A percentile compares a stretch with the other conserved stretches of the same genome.
These are phyloP conservation scores for Melanerpes aurifrons DNA, from an alignment of 2,113 vertebrate species.

Conservation along the genomic window DNA sequence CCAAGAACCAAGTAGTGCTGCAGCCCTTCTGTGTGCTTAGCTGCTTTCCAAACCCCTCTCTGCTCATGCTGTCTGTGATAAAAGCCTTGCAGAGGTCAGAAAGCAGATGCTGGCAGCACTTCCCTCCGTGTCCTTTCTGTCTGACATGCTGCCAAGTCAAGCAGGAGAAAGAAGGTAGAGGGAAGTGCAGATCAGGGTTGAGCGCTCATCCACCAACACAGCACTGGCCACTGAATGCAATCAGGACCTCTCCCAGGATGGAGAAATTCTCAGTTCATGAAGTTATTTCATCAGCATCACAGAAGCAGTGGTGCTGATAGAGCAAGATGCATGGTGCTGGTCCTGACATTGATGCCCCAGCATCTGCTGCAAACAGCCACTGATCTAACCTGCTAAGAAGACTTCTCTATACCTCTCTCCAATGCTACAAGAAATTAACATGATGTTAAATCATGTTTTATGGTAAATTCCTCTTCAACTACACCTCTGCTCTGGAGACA, in stretches of 20 bases:
- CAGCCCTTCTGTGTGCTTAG: background rate
- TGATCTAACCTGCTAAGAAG: background rate
- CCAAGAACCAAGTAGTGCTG: background rate
- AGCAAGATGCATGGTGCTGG: background rate
- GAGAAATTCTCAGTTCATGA: background rate
- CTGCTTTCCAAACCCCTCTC: background rate
- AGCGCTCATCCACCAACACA: background rate
- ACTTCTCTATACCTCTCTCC: rapidly evolving
- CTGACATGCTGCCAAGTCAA: background rate
- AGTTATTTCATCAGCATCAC: constrained; percentile 27
- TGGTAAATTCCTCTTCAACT: background rate
- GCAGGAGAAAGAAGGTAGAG: background rate
- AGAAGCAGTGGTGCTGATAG: background rate
- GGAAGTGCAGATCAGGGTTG: background rate
- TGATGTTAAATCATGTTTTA: background rate
- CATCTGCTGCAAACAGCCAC: background rate
- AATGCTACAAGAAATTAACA: background rate
- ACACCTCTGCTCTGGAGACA: background rate
- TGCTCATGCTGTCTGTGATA: background rate
- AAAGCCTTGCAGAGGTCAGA: background rate
- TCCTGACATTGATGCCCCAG: background rate
- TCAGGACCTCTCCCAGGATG: background rate
- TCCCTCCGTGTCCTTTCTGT: background rate
- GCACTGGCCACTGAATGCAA: background rate
- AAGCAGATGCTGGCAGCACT: background rate